Evolutionary conservation across 2,888 invertebrate genomes (phyloP).

Genomic region (Hypena proboscidalis): DNA sequence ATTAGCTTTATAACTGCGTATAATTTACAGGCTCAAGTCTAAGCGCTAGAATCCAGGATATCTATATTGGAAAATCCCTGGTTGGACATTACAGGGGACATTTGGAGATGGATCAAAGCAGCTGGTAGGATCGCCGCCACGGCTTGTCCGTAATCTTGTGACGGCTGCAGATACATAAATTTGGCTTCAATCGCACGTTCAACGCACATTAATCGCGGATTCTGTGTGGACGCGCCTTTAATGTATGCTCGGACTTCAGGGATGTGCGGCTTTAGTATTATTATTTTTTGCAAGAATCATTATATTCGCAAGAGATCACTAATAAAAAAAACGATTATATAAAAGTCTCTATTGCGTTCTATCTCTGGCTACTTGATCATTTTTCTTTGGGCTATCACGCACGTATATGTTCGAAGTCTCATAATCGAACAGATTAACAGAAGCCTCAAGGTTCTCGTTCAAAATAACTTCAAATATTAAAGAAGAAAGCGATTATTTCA

Average conservation of each 20-base stretch:
- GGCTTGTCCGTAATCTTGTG: conserved; percentile 69
- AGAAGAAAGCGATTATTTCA: too few relatives aligned
- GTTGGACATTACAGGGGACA: conserved; percentile 30
- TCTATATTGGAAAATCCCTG: conserved; percentile 43
- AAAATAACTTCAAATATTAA: too few relatives aligned
- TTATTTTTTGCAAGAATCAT: conserved; percentile 3
- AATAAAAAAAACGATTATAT: too few relatives aligned
- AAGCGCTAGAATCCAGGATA: conserved; percentile 36
- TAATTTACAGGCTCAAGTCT: conserved; percentile 6
- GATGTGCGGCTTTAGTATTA: conserved; percentile 38
- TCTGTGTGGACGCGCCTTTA: conserved; percentile 77
- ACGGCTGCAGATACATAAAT: conserved; percentile 77
- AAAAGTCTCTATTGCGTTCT: too few relatives aligned
- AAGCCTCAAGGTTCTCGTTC: too few relatives aligned
- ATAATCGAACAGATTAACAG: too few relatives aligned
- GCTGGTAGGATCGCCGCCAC: conserved; percentile 61
- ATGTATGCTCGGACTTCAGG: conserved; percentile 65
- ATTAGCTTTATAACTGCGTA: conserved; percentile 4
- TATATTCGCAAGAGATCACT: too few relatives aligned
- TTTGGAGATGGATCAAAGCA: conserved; percentile 61
- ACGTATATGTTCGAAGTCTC: too few relatives aligned
- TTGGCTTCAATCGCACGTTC: conserved; percentile 78
- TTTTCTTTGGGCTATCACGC: too few relatives aligned
- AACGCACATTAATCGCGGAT: conserved; percentile 78
- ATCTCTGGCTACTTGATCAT: too few relatives aligned